Percentiles rank a stretch among this genome's conserved stretches.
Evolutionary conservation across 2,888 invertebrate species (phyloP).

Genomic region (Aphodius granarius): DNA sequence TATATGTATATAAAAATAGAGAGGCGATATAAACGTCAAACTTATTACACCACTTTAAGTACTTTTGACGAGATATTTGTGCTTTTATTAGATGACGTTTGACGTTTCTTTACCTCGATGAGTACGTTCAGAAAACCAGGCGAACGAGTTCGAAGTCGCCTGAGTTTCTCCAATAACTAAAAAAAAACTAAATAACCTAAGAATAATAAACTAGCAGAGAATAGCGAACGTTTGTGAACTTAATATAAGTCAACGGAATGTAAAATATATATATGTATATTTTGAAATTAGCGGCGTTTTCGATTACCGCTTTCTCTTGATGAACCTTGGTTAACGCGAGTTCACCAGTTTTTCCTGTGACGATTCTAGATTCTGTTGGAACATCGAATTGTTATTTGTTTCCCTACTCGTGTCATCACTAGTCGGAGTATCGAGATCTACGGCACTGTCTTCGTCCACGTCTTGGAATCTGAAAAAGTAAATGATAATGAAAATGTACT

Average conservation of each 20-base stretch:
- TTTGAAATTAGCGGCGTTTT: background rate
- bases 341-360: slow-evolving; percentile 46
- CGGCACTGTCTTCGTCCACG: slow-evolving; percentile 47
- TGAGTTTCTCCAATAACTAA: background rate
- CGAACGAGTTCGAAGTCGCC: background rate
- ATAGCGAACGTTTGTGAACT: slow-evolving; percentile 17
- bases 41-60: background rate
- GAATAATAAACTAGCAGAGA: background rate
- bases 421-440: slow-evolving; percentile 37
- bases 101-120: background rate
- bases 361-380: slow-evolving; percentile 59
- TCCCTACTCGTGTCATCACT: slow-evolving; percentile 46
- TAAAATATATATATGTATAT: slow-evolving; percentile 2
- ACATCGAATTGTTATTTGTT: slow-evolving; percentile 60
- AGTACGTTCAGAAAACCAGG: background rate
- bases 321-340: slow-evolving; percentile 30
- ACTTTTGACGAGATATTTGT: background rate
- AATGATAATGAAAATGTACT: slow-evolving; percentile 14
- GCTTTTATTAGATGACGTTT: background rate
- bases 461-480: slow-evolving; percentile 52
- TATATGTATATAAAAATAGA: background rate
- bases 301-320: slow-evolving; percentile 3
- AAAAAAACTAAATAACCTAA: background rate
- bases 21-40: background rate
- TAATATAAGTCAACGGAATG: slow-evolving; percentile 28